These are phyloP conservation scores for Pandemis cinnamomeana DNA, from an alignment of 2,888 invertebrate species.

Conservation along the genomic window DNA sequence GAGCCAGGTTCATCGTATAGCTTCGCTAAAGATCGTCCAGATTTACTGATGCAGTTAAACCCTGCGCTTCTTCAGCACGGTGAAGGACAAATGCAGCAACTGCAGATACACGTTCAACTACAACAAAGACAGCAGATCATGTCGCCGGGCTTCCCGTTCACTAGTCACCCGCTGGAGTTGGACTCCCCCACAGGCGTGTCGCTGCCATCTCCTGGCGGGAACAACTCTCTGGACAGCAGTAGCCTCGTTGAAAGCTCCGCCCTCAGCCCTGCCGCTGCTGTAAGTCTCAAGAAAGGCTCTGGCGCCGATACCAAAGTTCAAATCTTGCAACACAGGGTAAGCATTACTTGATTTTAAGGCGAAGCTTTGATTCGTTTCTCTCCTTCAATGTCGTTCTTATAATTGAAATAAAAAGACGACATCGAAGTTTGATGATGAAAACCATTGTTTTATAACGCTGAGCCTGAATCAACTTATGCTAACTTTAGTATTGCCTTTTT, in stretches of 20 bases:
- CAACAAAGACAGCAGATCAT: slow-evolving; percentile 87
- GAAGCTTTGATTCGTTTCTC: slow-evolving; percentile 79
- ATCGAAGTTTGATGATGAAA: slow-evolving; percentile 64
- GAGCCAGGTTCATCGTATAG: slow-evolving; percentile 85
- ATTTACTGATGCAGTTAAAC: slow-evolving; percentile 84
- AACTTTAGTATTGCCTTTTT: slow-evolving; percentile 59
- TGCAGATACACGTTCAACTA: slow-evolving; percentile 89
- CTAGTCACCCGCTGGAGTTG: slow-evolving; percentile 88
- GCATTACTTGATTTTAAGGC: slow-evolving; percentile 86
- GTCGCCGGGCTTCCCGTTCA: slow-evolving; percentile 86
- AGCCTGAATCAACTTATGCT: slow-evolving; percentile 84
- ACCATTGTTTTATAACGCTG: slow-evolving; percentile 72
- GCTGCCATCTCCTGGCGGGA: slow-evolving; percentile 91
- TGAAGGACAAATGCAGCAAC: slow-evolving; percentile 86
- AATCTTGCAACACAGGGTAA: slow-evolving; percentile 95
- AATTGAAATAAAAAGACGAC: slow-evolving; percentile 56
- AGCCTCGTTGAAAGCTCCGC: slow-evolving; percentile 84
- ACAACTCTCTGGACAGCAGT: slow-evolving; percentile 88
- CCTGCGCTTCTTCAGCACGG: slow-evolving; percentile 82
- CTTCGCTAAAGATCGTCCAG: slow-evolving; percentile 86
- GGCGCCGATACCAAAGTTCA: slow-evolving; percentile 85
- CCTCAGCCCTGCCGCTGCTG: slow-evolving; percentile 87
- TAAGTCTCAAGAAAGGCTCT: slow-evolving; percentile 87
- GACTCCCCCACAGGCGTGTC: slow-evolving; percentile 91
- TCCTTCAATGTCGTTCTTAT: slow-evolving; percentile 64